Percentiles rank a stretch among this genome's conserved stretches.
phyloP scores from a whole-genome alignment of 35 echinoderm and acorn worm species.

The Hemicentrotus pulcherrimus region DNA sequence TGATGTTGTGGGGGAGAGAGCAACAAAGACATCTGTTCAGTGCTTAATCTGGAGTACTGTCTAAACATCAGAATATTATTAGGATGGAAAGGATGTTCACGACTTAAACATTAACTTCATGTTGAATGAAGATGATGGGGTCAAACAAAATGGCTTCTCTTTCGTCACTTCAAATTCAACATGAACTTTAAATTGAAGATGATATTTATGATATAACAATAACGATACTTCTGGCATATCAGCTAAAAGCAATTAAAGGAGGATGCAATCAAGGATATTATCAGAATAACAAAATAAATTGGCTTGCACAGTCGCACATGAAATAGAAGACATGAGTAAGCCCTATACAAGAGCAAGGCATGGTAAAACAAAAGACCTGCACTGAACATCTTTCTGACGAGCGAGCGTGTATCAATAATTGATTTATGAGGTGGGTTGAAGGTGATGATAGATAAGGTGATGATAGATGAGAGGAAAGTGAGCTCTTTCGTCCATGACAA shows the following conservation, averaged over 20 bases:
- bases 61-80: background rate
- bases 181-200: no score
- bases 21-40: background rate
- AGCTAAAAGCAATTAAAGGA: background rate
- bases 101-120: no score
- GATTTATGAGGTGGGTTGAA: background rate
- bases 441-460: background rate
- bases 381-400: background rate
- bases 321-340: background rate
- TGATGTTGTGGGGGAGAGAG: background rate
- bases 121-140: no score
- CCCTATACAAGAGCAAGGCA: background rate
- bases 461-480: background rate
- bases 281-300: background rate
- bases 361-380: background rate
- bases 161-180: background rate
- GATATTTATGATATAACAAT: no score
- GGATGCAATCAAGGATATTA: background rate
- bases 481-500: background rate
- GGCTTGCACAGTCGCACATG: background rate
- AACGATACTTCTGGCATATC: no score
- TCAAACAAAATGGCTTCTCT: no score
- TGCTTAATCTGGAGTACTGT: background rate
- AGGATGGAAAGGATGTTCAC: background rate
- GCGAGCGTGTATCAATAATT: background rate